Conservation (phyloP, 2,113 vertebrate species). For the Eurystomus gularis region DNA sequence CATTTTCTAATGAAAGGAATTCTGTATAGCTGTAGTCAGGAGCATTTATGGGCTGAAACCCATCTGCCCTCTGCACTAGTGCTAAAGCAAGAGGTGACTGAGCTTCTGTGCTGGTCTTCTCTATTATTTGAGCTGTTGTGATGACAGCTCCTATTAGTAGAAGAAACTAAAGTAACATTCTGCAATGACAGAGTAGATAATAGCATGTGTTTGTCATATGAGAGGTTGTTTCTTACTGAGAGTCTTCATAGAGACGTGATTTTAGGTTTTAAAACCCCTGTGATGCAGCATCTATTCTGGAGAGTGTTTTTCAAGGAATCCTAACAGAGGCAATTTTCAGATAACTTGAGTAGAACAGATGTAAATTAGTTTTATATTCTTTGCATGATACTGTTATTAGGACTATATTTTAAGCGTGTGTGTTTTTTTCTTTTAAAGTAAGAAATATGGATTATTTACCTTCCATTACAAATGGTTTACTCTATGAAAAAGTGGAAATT, state of each 20-base stretch:
- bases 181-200: not conserved
- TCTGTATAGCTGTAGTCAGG: not conserved
- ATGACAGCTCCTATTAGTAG: constrained; percentile 18
- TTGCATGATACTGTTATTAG: not conserved
- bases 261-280: not conserved
- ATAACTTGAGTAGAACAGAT: not conserved
- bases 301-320: not conserved
- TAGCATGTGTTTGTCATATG: not conserved
- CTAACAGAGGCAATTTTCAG: not conserved
- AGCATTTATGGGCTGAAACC: rapidly evolving
- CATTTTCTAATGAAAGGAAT: not conserved
- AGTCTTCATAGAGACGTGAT: not conserved
- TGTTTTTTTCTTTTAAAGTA: not conserved
- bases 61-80: not conserved
- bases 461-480: not conserved
- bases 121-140: not conserved
- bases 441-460: not conserved
- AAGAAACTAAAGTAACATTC: not conserved
- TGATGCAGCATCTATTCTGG: not conserved
- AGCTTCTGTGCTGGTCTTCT: not conserved
- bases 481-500: not conserved
- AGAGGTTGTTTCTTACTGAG: not conserved
- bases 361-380: not conserved
- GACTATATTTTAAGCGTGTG: not conserved
- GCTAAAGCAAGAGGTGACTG: not conserved